Conservation (phyloP, 2,797 vertebrate genomes). For the Rhincodon typus region DNA sequence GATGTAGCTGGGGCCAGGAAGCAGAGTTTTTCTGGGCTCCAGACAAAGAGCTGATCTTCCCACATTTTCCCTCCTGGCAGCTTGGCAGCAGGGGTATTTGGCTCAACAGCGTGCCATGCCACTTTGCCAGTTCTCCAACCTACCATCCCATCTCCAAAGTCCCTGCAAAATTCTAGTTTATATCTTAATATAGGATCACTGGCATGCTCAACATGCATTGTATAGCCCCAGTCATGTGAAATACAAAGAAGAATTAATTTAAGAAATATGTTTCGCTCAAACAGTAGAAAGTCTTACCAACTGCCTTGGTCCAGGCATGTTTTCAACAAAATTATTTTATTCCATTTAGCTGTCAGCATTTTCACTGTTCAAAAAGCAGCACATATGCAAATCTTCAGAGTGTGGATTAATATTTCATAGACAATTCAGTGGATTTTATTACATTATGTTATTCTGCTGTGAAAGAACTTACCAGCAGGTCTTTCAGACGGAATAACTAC, state of each 20-base stretch:
- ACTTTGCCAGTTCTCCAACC: too few relatives aligned
- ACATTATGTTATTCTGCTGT: not conserved
- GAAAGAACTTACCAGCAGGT: not conserved
- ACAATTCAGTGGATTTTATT: not conserved
- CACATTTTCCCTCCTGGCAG: not conserved
- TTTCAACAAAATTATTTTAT: not conserved
- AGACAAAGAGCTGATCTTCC: too few relatives aligned
- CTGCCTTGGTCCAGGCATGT: not conserved
- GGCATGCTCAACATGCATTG: not conserved
- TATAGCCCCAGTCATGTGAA: not conserved
- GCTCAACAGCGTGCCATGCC: not conserved
- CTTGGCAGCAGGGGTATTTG: not conserved
- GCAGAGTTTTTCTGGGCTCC: too few relatives aligned
- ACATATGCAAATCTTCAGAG: too few relatives aligned
- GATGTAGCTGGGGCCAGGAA: too few relatives aligned
- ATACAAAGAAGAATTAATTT: not conserved
- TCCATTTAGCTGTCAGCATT: not conserved
- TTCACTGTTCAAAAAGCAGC: not conserved
- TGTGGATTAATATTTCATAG: not conserved
- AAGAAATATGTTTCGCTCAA: not conserved
- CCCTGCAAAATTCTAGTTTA: too few relatives aligned
- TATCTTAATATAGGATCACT: not conserved
- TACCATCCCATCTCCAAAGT: too few relatives aligned
- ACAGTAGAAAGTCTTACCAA: not conserved
- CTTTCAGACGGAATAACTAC: not conserved